Evolutionary conservation across 2,888 invertebrate genomes (phyloP).

Genomic region (Stenchaetothrips biformis): DNA sequence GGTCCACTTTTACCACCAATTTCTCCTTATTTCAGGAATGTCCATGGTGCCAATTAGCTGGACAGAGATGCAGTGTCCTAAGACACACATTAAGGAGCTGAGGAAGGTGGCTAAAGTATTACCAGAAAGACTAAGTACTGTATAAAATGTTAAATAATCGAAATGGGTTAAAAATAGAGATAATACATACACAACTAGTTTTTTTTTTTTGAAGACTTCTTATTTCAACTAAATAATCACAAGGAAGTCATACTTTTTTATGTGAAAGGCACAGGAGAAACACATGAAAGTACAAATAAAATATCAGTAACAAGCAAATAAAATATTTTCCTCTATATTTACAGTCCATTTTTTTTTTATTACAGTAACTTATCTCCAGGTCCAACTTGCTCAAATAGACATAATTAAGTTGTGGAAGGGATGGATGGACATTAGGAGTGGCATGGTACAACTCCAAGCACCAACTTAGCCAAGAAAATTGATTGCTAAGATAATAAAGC

Average conservation of each 20-base stretch:
- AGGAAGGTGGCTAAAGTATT: conserved; percentile 91
- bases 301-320: background rate
- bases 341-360: background rate
- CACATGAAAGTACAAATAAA: background rate
- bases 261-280: background rate
- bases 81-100: conserved; percentile 75
- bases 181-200: background rate
- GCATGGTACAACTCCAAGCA: too few species aligned
- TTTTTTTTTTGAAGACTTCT: background rate
- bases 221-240: background rate
- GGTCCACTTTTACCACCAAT: background rate
- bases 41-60: conserved; percentile 91
- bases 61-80: conserved; percentile 95
- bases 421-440: too few species aligned
- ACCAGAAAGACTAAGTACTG: conserved; percentile 57
- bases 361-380: background rate
- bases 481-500: too few species aligned
- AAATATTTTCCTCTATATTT: conserved; percentile 4
- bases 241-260: background rate
- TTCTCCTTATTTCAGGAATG: conserved; percentile 55
- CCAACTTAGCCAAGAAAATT: too few species aligned
- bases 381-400: background rate
- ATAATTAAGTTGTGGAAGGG: background rate
- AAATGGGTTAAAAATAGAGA: background rate
- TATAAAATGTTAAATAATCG: conserved; percentile 23